phyloP scores from a whole-genome alignment of 2,797 vertebrate genomes.

The Notolepis coatsorum region DNA sequence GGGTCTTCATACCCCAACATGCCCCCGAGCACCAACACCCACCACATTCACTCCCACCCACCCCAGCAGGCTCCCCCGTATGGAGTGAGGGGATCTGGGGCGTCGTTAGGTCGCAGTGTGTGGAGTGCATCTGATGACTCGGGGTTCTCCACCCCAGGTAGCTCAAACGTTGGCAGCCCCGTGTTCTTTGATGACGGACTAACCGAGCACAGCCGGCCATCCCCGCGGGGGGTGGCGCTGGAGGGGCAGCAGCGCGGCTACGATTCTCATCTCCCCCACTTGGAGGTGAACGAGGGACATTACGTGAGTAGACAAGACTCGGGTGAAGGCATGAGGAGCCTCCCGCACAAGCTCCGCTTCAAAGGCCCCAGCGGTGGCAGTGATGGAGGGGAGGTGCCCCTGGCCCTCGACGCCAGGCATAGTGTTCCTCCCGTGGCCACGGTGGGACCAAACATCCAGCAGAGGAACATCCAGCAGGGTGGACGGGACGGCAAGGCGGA shows the following conservation, averaged over 20 bases:
- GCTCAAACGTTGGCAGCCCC: conserved; percentile 75
- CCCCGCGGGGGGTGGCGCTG: conserved; percentile 37
- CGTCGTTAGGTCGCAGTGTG: conserved; percentile 30
- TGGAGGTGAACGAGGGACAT: conserved; percentile 33
- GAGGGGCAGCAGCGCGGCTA: conserved; percentile 61
- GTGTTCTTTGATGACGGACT: conserved; percentile 79
- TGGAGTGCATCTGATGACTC: conserved; percentile 74
- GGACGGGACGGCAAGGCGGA: conserved; percentile 37
- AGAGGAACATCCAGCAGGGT: conserved; percentile 33
- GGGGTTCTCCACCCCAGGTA: conserved; percentile 73
- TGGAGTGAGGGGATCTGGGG: conserved; percentile 3
- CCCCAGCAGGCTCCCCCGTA: conserved; percentile 28
- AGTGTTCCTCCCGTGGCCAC: conserved; percentile 47
- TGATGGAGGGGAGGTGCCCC: conserved; percentile 29
- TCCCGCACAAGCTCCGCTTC: conserved; percentile 88
- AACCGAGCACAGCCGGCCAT: conserved; percentile 60
- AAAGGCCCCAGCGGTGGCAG: conserved; percentile 65
- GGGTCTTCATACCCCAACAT: conserved; percentile 20
- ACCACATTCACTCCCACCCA: conserved; percentile 16
- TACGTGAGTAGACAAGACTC: conserved; percentile 41
- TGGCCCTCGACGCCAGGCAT: conserved; percentile 18
- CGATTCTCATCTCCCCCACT: conserved; percentile 33
- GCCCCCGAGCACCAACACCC: conserved; percentile 5
- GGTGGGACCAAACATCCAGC: conserved; percentile 57
- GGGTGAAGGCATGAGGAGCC: conserved; percentile 70